Evolutionary conservation across 2,797 vertebrate species (phyloP), one percentile per base, ranked within the genome.

Genomic region (Serranus cabrilla): DNA sequence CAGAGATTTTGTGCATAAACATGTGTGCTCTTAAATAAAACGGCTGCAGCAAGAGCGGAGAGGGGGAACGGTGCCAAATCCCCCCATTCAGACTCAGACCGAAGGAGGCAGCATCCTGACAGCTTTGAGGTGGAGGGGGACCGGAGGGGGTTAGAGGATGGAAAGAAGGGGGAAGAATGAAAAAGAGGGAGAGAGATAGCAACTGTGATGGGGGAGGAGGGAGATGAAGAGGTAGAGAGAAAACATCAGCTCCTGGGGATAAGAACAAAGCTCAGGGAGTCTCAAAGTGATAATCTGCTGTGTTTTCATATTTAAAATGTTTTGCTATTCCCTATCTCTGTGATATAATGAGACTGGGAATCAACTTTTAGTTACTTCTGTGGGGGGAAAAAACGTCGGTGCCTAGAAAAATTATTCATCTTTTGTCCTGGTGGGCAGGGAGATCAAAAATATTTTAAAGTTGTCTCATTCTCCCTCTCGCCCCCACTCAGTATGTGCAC

Each of bases 1-100:
- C 77, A 76, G 57, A 90, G 91, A 93, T 92, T 88, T 91, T 85
- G 89, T 90, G 90, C 89, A 90, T 87, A 90, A 93, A 91, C 82
- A 85, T 89, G 89, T 84, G 66, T 84, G 84, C 87, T 85, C 71
- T 84, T 80, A 59, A 83, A 83, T 78, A 79, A 49, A 20, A 46
- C 17, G 55, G 75, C 77, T 71, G 23, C 71, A 77, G 79, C 1
- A 10, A 87, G 81, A 50, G 50, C 47, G 61, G 81, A 74, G 77
- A 77, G 18, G 65, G 84, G 85, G 75, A 87, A 76, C 13, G 7
- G 43, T 82, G 92, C 92, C 91, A 92, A 93, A 91, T 92, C 91
- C 87, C 83, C 81, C 87, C 86, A 92, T 92, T 93, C 91, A 92
- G 80, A 85, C 77, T 87, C 69, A 88, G 85, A 91, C 81, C 68